Evolutionary conservation across 2,797 vertebrate species (phyloP), one percentile per base, ranked within the genome.

Genomic region (Xenentodon cancila): DNA sequence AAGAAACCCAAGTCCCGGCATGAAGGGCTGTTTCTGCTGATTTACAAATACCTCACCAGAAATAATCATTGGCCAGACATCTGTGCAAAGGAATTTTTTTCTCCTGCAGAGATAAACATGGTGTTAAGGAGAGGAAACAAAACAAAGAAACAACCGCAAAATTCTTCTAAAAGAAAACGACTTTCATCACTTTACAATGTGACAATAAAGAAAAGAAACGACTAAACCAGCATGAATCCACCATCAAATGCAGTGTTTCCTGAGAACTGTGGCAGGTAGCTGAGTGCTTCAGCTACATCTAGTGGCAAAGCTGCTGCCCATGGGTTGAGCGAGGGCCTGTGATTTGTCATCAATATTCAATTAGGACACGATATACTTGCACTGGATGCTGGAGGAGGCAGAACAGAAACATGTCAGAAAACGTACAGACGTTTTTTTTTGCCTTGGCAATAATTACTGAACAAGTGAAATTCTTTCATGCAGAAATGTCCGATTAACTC

Each of bases 261-360:
- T 8, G 25, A 59, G 47, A 61, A 19, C 40, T 40, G 47, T 40
- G 25, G 50, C 62, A 64, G 74, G 19, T 88, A 90, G 84, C 85
- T 85, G 91, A 86, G 89, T 88, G 53, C 84, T 91, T 92, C 82
- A 93, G 93, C 92, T 93, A 92, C 92, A 92, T 85, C 92, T 92
- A 94, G 91, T 92, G 93, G 91, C 80, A 85, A 82, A 76, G 64
- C 71, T 75, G 79, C 61, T 77, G 64, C 67, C 50, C 65, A 2
- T 61, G 73, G 71, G 72, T 75, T 81, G 9, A 60, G 19, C 55
- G 17, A 50, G 64, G 44, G 68, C 52, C 18, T 71, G 57, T 64
- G 62, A 72, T 77, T 59, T 65, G 30, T 30, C 37, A 60, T 67
- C n/a, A 17, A 47, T 57, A 46, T 15, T 52, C 48, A 60, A n/a